Evolutionary conservation across 2,113 vertebrate genomes (phyloP).

Genomic region (Dipodomys merriami): DNA sequence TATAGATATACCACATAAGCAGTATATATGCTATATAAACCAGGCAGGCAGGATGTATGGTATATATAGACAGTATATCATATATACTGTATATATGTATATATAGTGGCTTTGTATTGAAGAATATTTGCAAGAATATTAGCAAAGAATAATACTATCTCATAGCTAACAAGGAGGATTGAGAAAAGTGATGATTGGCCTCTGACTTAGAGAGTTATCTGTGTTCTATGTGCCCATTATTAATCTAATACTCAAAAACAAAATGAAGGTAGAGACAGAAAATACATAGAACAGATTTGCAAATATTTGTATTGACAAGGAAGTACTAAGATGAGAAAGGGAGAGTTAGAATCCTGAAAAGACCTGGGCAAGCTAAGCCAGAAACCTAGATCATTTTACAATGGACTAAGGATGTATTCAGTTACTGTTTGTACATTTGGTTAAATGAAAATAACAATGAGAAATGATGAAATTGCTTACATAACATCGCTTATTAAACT

Average conservation of each 20-base stretch:
- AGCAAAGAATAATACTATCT: conserved; percentile 5
- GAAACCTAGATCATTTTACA: conserved; percentile 13
- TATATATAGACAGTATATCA: too few relatives aligned
- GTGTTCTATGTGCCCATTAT: neutral
- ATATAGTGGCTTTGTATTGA: too few relatives aligned
- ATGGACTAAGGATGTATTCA: neutral
- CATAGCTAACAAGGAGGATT: neutral
- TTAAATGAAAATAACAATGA: conserved; percentile 60
- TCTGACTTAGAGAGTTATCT: conserved; percentile 36
- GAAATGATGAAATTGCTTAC: conserved; percentile 57
- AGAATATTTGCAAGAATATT: neutral
- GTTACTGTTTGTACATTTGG: conserved; percentile 35
- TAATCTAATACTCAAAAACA: conserved; percentile 21
- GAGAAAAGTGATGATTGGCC: conserved; percentile 28
- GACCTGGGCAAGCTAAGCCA: neutral
- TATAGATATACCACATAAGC: too few relatives aligned
- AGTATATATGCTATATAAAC: too few relatives aligned
- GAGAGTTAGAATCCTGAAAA: neutral
- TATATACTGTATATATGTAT: too few relatives aligned
- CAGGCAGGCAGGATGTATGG: too few relatives aligned
- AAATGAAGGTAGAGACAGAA: neutral
- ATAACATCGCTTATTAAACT: conserved; percentile 63
- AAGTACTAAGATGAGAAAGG: neutral
- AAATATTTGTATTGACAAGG: conserved; percentile 13
- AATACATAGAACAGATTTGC: neutral